These are phyloP conservation scores for Himantopus leucocephalus DNA, from an alignment of 2,113 vertebrate genomes.

Conservation along the genomic window DNA sequence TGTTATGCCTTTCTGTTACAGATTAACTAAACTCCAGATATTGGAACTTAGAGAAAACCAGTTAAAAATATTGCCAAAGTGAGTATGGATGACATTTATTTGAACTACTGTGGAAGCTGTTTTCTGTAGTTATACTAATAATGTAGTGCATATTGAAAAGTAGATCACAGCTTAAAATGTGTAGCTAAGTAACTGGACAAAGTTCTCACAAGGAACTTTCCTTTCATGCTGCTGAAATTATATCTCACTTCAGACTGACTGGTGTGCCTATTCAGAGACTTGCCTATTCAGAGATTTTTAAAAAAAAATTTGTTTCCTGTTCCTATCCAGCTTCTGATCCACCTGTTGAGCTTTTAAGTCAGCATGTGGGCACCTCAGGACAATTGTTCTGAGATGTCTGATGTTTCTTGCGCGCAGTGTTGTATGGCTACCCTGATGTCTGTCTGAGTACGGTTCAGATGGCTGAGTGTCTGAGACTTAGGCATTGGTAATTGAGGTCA, in stretches of 20 bases:
- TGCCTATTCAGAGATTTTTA: not conserved
- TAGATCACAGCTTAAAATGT: not conserved
- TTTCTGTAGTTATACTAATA: not conserved
- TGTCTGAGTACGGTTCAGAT: not conserved
- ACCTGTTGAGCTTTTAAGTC: not conserved
- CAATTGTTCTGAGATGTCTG: not conserved
- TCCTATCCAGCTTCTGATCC: not conserved
- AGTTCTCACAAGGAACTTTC: not conserved
- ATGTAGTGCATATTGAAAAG: not conserved
- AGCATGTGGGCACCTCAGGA: not conserved
- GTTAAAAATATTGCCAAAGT: slow-evolving; percentile 96
- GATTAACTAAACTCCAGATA: slow-evolving; percentile 92
- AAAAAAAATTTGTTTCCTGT: not conserved
- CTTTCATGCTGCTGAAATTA: not conserved
- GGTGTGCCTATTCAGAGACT: not conserved
- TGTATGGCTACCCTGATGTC: not conserved
- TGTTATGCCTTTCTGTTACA: slow-evolving; percentile 44
- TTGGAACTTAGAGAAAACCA: slow-evolving; percentile 95
- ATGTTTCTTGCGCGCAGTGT: not conserved
- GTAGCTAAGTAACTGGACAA: not conserved
- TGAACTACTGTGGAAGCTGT: not conserved
- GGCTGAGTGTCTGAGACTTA: not conserved
- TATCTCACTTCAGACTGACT: not conserved
- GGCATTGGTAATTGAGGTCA: not conserved
- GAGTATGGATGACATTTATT: slow-evolving; percentile 62